These are phyloP conservation scores for Peromyscus attwateri DNA, from an alignment of 2,797 vertebrate genomes.

Conservation along the genomic window DNA sequence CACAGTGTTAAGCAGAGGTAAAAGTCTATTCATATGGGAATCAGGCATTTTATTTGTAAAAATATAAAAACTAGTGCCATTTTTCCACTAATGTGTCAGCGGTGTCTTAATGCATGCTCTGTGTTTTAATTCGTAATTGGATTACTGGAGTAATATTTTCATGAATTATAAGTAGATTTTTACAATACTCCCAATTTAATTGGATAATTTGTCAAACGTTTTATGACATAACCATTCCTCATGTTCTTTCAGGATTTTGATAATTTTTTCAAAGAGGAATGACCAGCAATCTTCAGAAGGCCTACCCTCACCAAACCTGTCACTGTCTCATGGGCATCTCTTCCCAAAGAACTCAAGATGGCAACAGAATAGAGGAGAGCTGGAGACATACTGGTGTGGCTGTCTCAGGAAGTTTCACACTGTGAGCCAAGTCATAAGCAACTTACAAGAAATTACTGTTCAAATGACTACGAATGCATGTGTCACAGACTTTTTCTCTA, in stretches of 20 bases:
- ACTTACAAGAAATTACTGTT: neutral
- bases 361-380: neutral
- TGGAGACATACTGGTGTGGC: neutral
- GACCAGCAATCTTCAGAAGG: neutral
- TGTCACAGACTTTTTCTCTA: neutral
- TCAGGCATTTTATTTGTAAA: neutral
- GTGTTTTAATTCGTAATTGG: neutral
- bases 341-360: neutral
- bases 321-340: neutral
- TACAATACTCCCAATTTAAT: conserved; percentile 2
- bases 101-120: neutral
- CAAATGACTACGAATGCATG: too few relatives aligned
- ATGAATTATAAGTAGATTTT: neutral
- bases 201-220: neutral
- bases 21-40: neutral
- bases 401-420: neutral
- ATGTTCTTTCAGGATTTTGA: neutral
- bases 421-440: rapidly evolving
- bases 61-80: neutral
- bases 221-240: neutral
- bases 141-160: neutral
- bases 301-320: neutral
- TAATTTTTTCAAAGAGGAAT: neutral
- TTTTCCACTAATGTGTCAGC: neutral
- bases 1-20: neutral